These are phyloP conservation scores for Micronycteris hirsuta DNA, from an alignment of 2,113 vertebrate species.

Conservation along the genomic window DNA sequence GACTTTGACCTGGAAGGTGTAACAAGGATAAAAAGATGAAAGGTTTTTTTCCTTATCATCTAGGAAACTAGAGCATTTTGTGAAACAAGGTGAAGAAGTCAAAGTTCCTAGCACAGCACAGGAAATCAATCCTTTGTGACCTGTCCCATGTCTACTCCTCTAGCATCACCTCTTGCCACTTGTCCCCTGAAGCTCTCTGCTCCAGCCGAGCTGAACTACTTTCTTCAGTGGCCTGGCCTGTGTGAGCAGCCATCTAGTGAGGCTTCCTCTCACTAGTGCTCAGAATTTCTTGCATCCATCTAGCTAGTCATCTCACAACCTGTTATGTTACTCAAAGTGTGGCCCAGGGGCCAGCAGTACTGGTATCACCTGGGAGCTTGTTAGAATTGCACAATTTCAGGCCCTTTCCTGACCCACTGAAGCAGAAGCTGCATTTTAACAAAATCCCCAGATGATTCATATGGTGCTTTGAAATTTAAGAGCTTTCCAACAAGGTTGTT, in stretches of 20 bases:
- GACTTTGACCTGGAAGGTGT: not conserved
- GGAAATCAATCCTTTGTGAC: not conserved
- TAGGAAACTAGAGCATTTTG: not conserved
- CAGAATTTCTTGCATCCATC: not conserved
- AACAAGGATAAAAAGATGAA: not conserved
- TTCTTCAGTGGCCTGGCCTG: not conserved
- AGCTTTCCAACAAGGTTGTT: not conserved
- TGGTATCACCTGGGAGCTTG: too few species aligned
- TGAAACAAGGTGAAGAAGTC: not conserved
- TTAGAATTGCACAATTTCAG: too few species aligned
- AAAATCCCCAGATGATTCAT: not conserved
- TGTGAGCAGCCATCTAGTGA: not conserved
- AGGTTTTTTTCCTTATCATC: not conserved
- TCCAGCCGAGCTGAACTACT: not conserved
- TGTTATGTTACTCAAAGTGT: not conserved
- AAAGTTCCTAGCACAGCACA: not conserved
- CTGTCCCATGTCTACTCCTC: not conserved
- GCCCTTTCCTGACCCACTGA: too few species aligned
- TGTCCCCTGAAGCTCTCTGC: not conserved
- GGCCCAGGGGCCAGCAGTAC: not conserved
- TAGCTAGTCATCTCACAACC: not conserved
- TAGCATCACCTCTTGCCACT: not conserved
- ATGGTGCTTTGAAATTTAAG: not conserved
- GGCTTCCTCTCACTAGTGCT: not conserved
- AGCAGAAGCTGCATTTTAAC: too few species aligned